Evolutionary conservation across 2,888 invertebrate genomes (phyloP).

Genomic region (Silvanus unidentatus): DNA sequence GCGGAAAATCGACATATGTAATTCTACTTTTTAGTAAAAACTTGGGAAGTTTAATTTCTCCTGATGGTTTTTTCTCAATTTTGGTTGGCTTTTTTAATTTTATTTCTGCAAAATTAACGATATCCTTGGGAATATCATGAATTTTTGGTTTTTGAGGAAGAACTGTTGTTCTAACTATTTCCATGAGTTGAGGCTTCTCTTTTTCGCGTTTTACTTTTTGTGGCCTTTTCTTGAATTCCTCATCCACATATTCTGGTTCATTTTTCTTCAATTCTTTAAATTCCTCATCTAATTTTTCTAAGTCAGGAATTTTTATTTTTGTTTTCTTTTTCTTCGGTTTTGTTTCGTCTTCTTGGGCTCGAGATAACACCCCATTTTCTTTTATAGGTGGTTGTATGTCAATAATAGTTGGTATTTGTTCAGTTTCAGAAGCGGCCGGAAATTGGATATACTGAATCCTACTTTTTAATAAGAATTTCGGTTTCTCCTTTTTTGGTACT

Average conservation of each 20-base stretch:
- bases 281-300: conserved; percentile 26
- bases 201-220: conserved; percentile 27
- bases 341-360: conserved; percentile 25
- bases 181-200: conserved; percentile 29
- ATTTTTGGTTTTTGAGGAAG: conserved; percentile 38
- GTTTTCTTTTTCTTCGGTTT: conserved; percentile 29
- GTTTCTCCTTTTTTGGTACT: conserved; percentile 19
- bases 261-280: conserved; percentile 27
- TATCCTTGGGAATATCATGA: conserved; percentile 43
- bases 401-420: conserved; percentile 25
- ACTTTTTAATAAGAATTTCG: conserved; percentile 38
- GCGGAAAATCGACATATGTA: conserved; percentile 48
- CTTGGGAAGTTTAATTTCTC: conserved; percentile 51
- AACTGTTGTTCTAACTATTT: conserved; percentile 22
- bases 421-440: conserved; percentile 35
- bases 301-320: conserved; percentile 30
- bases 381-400: conserved; percentile 49
- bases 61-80: conserved; percentile 28
- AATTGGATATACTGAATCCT: conserved; percentile 37
- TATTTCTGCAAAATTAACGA: conserved; percentile 59
- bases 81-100: conserved; percentile 49
- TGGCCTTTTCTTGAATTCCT: conserved; percentile 35
- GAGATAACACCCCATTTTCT: conserved; percentile 62
- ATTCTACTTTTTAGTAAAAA: conserved; percentile 67
- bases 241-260: conserved; percentile 20